A percentile compares a stretch with the other conserved stretches of the same genome.
Evolutionary conservation across 2,888 invertebrate genomes (phyloP).

Genomic region (Apoda limacodes): DNA sequence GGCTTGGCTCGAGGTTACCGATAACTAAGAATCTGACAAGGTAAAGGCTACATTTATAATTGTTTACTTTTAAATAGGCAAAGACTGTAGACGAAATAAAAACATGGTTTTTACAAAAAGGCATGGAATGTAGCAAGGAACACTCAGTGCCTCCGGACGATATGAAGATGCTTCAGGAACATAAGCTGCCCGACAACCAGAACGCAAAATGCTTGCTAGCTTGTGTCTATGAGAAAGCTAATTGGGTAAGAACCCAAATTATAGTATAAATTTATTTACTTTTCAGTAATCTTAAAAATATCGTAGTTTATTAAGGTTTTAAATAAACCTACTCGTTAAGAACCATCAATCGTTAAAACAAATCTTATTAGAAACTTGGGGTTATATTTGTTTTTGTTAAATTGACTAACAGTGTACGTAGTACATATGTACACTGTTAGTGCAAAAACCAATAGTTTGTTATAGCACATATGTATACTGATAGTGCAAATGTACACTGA

Average conservation of each 20-base stretch:
- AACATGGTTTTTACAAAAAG: slow-evolving; percentile 37
- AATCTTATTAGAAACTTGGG: too few relatives aligned
- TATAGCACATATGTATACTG: too few relatives aligned
- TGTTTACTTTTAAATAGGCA: slow-evolving; percentile 28
- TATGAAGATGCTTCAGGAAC: slow-evolving; percentile 36
- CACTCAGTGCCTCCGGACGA: slow-evolving; percentile 34
- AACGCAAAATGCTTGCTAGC: slow-evolving; percentile 53
- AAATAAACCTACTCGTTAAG: too few relatives aligned
- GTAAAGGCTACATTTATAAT: slow-evolving; percentile 1
- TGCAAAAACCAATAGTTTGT: too few relatives aligned
- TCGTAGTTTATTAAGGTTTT: too few relatives aligned
- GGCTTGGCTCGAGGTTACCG: too few relatives aligned
- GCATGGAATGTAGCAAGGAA: slow-evolving; percentile 39
- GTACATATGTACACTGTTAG: too few relatives aligned
- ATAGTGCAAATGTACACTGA: too few relatives aligned
- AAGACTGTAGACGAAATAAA: slow-evolving; percentile 39
- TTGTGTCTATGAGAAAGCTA: slow-evolving; percentile 52
- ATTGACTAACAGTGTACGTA: too few relatives aligned
- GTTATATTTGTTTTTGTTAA: too few relatives aligned
- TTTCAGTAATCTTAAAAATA: background rate
- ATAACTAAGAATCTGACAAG: too few relatives aligned
- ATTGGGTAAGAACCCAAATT: slow-evolving; percentile 39
- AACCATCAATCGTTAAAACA: too few relatives aligned
- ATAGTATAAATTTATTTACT: background rate
- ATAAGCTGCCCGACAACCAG: slow-evolving; percentile 41